phyloP scores from a whole-genome alignment of 2,797 vertebrate species.

The Rhinogobio ventralis region DNA sequence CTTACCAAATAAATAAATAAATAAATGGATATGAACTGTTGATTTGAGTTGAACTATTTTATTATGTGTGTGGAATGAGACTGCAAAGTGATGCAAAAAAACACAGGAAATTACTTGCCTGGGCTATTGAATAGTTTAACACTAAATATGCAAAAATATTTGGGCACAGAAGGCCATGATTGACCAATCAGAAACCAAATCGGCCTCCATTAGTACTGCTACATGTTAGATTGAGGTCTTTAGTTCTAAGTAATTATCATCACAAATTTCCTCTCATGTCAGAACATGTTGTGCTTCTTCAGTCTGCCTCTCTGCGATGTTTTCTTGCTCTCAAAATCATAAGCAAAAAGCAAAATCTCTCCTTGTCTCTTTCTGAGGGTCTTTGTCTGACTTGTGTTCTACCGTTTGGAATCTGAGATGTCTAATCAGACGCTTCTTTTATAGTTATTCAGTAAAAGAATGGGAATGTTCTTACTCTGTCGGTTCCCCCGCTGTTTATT shows the following conservation, averaged over 20 bases:
- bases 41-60: background rate
- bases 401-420: slow-evolving; percentile 64
- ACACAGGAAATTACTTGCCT: background rate
- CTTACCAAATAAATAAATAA: background rate
- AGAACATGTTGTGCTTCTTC: slow-evolving; percentile 34
- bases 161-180: background rate
- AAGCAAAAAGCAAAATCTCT: background rate
- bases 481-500: slow-evolving; percentile 32
- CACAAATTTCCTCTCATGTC: slow-evolving; percentile 32
- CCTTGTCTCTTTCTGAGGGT: background rate
- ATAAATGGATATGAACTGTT: background rate
- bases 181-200: background rate
- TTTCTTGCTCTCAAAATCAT: background rate
- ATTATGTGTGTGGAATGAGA: background rate
- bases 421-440: slow-evolving; percentile 61
- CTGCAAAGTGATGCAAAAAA: background rate
- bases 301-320: slow-evolving; percentile 8
- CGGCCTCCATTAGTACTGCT: slow-evolving; percentile 21
- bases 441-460: slow-evolving; percentile 45
- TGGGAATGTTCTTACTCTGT: slow-evolving; percentile 40
- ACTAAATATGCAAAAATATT: background rate
- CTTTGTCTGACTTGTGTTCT: slow-evolving; percentile 6
- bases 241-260: background rate
- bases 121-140: background rate
- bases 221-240: background rate